These are phyloP conservation scores for Todiramphus saurophagus DNA, from an alignment of 2,113 vertebrate species.

Conservation along the genomic window DNA sequence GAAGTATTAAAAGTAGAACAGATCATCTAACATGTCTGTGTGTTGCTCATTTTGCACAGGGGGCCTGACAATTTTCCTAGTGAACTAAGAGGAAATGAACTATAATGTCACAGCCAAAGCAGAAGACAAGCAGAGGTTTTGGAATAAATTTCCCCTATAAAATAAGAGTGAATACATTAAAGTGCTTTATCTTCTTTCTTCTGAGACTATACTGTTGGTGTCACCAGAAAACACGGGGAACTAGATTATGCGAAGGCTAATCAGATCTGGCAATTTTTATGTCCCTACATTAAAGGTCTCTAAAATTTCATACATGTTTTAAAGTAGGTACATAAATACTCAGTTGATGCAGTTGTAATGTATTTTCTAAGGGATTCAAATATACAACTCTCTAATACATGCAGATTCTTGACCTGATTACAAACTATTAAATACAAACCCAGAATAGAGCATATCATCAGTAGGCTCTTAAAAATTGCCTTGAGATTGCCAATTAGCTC, in stretches of 20 bases:
- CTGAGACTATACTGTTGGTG: background rate
- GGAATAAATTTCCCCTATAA: background rate
- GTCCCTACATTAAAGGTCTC: background rate
- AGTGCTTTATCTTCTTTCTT: background rate
- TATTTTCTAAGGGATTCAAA: background rate
- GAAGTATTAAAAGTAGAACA: background rate
- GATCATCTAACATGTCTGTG: background rate
- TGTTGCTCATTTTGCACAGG: background rate
- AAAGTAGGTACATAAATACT: background rate
- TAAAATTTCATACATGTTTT: background rate
- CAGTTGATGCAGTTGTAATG: background rate
- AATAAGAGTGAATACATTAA: background rate
- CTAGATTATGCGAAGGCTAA: background rate
- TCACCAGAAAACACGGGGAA: background rate
- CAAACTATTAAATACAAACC: constrained; percentile 39
- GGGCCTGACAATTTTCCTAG: too few relatives aligned
- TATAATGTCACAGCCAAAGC: background rate
- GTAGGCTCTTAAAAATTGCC: constrained; percentile 40
- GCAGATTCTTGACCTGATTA: constrained; percentile 66
- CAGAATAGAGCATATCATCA: constrained; percentile 14
- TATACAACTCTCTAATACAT: background rate
- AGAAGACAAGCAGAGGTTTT: background rate
- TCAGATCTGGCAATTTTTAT: background rate
- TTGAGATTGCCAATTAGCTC: constrained; percentile 67
- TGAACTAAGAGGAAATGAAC: background rate